A percentile compares a stretch with the other conserved stretches of the same genome.
Evolutionary conservation across 2,888 invertebrate genomes (phyloP).

Genomic region (Aporophyla nigra): DNA sequence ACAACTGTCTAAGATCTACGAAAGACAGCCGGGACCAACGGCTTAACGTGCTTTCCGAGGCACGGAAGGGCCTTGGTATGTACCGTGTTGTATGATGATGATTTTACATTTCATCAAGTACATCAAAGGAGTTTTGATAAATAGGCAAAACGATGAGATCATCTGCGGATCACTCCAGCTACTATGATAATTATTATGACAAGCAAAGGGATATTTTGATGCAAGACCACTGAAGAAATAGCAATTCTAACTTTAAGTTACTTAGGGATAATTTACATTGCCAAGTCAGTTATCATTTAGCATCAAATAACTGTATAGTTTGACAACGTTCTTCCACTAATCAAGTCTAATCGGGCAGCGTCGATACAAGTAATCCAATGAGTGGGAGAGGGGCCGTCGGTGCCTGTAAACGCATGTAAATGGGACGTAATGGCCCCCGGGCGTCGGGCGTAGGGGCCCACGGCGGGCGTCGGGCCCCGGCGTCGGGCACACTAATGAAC

Average conservation of each 20-base stretch:
- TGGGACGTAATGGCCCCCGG: slow-evolving; percentile 74
- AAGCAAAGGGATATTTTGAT: not conserved
- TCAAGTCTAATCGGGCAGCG: slow-evolving; percentile 59
- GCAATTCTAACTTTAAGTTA: not conserved
- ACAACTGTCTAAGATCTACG: no score
- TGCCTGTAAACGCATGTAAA: slow-evolving; percentile 77
- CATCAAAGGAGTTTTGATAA: not conserved
- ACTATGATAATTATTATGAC: not conserved
- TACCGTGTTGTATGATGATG: no score
- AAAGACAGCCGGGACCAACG: no score
- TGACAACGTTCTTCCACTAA: slow-evolving; percentile 54
- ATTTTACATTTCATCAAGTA: not conserved
- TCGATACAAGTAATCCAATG: slow-evolving; percentile 75
- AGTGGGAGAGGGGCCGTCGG: slow-evolving; percentile 58
- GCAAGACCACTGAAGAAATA: not conserved
- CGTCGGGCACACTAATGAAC: slow-evolving; percentile 64
- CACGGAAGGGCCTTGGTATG: no score
- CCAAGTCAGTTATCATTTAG: not conserved
- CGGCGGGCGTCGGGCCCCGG: slow-evolving; percentile 26
- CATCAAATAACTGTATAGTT: slow-evolving; percentile 41
- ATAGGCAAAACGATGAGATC: no score
- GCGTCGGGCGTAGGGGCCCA: slow-evolving; percentile 53
- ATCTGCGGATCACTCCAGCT: not conserved
- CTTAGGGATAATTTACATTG: not conserved
- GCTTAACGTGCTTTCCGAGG: no score